Percentiles rank a stretch among this genome's conserved stretches.
Evolutionary conservation across 2,888 invertebrate genomes (phyloP).

Genomic region (Deladenus siricidicola): DNA sequence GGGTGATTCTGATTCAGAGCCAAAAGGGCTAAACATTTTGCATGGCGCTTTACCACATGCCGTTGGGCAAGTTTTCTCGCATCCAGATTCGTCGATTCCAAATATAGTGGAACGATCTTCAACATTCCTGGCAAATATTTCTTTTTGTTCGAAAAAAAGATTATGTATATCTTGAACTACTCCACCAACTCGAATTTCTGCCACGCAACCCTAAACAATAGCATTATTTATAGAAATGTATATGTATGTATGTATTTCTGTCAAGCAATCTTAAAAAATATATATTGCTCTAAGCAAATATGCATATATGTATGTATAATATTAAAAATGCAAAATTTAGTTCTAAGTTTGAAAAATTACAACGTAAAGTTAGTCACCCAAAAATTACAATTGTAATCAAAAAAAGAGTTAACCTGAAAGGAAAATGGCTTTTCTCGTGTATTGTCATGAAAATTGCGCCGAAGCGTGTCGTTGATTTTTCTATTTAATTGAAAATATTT

Average conservation of each 20-base stretch:
- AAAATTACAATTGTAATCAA: not conserved
- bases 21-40: no score
- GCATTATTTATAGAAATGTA: not conserved
- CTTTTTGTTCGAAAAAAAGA: slow-evolving; percentile 17
- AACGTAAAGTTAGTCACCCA: not conserved
- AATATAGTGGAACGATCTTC: slow-evolving; percentile 1
- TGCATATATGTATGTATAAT: not conserved
- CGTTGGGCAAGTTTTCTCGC: slow-evolving; percentile 1
- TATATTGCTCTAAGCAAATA: no score
- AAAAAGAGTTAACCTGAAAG: slow-evolving; percentile 10
- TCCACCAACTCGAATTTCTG: slow-evolving; percentile 30
- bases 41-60: not conserved
- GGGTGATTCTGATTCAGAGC: not conserved
- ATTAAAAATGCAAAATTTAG: not conserved
- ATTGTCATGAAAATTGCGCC: slow-evolving; percentile 28
- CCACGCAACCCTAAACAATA: slow-evolving; percentile 28
- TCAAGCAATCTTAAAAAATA: no score
- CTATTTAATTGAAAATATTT: slow-evolving; percentile 14
- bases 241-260: no score
- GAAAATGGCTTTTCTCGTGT: slow-evolving; percentile 32
- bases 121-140: not conserved
- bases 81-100: not conserved
- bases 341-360: not conserved
- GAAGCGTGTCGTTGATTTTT: slow-evolving; percentile 16
- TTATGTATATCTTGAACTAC: slow-evolving; percentile 15